Base-by-base conservation (phyloP, 2,113 vertebrate genomes). In the Dunckerocampus dactyliophorus region DNA sequence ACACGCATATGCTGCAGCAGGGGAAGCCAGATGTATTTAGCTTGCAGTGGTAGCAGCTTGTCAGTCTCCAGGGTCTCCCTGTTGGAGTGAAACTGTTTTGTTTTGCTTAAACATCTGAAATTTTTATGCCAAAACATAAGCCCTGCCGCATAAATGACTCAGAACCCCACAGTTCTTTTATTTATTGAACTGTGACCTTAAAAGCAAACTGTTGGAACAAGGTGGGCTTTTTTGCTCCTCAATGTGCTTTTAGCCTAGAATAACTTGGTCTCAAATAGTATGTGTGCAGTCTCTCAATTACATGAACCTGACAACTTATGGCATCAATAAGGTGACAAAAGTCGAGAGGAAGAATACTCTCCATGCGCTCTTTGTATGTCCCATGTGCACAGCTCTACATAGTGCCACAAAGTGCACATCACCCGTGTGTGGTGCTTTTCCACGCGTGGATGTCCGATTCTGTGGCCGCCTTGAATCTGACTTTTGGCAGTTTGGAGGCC, bases 1-100 rank as follows among this genome's bases (percentile, higher is more conserved):
- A 9, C 48, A 69, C 60, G n/a, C 46, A 3, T n/a, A n/a, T n/a
- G n/a, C n/a, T n/a, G n/a, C n/a, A n/a, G n/a, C 46, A 47, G 37
- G 21, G 54, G 67, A 59, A 63, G 53, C 31, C 62, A 76, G 76
- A 62, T 68, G 71, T 74, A 59, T 81, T 77, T 75, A 68, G 61
- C 65, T 64, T 54, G 42, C 78, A 60, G 48, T 71, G 54, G 67
- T 19, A 21, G 64, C 46, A 43, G 9, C 64, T 45, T 47, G 28
- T 47, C 12, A 0, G 39, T 72, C 65, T 74, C 69, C 51, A 3
- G 53, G 64, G 74, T 49, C 28, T 63, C 63, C 53, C 57, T 21
- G 43, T 17, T 55, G 37, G 57, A 75, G 71, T 64, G 53, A 79
- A 76, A 69, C 67, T 67, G 66, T 73, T 81, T 64, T 47, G 75